Evolutionary conservation across 2,797 vertebrate species (phyloP).

Genomic region (Myotis daubentonii): DNA sequence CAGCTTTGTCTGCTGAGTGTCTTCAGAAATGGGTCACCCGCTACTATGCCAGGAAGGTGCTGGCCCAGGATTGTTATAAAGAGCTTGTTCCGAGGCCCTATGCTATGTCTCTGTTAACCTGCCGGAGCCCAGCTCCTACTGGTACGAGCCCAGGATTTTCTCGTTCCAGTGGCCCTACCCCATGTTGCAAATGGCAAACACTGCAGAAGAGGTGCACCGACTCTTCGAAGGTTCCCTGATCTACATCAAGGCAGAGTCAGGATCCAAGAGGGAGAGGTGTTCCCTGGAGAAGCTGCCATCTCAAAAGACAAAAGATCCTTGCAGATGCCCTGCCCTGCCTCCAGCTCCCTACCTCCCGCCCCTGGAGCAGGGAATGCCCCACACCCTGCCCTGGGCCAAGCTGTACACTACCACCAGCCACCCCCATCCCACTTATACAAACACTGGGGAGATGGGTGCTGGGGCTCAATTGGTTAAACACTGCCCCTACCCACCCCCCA

Average conservation of each 20-base stretch:
- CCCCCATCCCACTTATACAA: background rate
- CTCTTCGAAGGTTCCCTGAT: background rate
- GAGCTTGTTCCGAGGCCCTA: background rate
- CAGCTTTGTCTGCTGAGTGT: background rate
- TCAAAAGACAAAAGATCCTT: conserved; percentile 39
- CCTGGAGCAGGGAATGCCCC: background rate
- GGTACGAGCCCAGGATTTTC: background rate
- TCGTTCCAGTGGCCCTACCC: background rate
- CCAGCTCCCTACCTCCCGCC: background rate
- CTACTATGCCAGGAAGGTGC: background rate
- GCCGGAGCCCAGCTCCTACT: background rate
- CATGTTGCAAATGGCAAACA: background rate
- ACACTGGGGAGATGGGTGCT: background rate
- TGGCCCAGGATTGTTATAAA: background rate
- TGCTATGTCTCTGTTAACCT: background rate
- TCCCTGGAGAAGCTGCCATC: background rate
- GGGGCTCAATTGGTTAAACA: background rate
- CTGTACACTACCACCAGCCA: background rate
- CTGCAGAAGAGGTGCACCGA: background rate
- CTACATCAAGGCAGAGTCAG: background rate
- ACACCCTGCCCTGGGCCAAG: background rate
- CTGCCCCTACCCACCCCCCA: background rate
- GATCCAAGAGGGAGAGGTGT: background rate
- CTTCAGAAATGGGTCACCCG: background rate
- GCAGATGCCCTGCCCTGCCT: background rate